A percentile compares a stretch with the other conserved stretches of the same genome.
phyloP scores from a whole-genome alignment of 2,888 invertebrate species.

The Platycheirus albimanus region DNA sequence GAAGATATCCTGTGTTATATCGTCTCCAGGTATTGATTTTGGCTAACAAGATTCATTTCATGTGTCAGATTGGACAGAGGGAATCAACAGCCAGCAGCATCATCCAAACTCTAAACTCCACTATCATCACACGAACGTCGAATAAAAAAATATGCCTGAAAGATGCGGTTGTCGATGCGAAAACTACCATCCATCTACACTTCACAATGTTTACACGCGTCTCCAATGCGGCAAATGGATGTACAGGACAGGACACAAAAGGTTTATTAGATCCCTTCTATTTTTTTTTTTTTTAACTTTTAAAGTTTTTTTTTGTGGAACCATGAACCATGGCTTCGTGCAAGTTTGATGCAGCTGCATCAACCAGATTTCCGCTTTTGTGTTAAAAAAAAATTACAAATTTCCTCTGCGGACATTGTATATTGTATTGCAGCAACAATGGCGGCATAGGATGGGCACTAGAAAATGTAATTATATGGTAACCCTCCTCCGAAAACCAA shows the following conservation, averaged over 20 bases:
- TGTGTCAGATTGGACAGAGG: constrained; percentile 21
- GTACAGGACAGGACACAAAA: too few relatives aligned
- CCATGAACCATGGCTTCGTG: background rate
- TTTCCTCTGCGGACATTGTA: constrained; percentile 43
- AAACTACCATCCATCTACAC: constrained; percentile 6
- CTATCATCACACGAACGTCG: background rate
- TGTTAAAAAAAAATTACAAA: constrained; percentile 48
- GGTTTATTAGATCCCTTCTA: constrained; percentile 51
- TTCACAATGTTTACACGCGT: constrained; percentile 25
- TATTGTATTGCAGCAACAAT: constrained; percentile 40
- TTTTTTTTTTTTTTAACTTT: constrained; percentile 3
- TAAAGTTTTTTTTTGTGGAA: too few relatives aligned
- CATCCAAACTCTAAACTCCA: background rate
- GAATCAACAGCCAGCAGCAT: background rate
- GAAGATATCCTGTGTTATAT: too few relatives aligned
- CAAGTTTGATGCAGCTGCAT: constrained; percentile 43
- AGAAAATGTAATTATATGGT: constrained; percentile 39
- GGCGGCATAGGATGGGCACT: constrained; percentile 5
- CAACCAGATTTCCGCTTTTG: constrained; percentile 49
- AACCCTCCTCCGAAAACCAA: too few relatives aligned
- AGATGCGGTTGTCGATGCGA: constrained; percentile 19
- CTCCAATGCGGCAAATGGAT: constrained; percentile 16
- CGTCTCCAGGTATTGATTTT: constrained; percentile 49
- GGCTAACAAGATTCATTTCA: constrained; percentile 54
- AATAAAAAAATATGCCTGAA: too few relatives aligned